Percentiles rank a stretch among this genome's conserved stretches.
Evolutionary conservation across 2,888 invertebrate genomes (phyloP).

Genomic region (Clostera curtula): DNA sequence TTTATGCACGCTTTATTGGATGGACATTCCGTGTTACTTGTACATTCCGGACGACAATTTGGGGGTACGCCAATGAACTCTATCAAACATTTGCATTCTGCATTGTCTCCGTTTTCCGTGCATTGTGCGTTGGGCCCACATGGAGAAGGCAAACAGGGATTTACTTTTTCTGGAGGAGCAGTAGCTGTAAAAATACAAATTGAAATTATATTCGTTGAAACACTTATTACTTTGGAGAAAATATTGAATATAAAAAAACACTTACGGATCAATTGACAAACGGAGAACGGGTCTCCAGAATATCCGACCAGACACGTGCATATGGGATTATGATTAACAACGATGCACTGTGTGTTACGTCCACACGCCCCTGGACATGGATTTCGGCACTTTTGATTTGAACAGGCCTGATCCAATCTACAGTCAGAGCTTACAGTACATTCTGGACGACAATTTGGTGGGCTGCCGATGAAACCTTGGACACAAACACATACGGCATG

Average conservation of each 20-base stretch:
- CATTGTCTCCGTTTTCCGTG: constrained; percentile 72
- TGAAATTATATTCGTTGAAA: not conserved
- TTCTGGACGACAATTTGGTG: constrained; percentile 85
- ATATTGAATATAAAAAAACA: constrained; percentile 17
- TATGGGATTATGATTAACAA: constrained; percentile 80
- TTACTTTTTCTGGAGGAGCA: constrained; percentile 43
- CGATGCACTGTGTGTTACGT: constrained; percentile 71
- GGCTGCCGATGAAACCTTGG: constrained; percentile 78
- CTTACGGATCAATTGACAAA: constrained; percentile 73
- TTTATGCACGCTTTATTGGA: constrained; percentile 79
- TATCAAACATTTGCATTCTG: constrained; percentile 78
- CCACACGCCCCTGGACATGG: constrained; percentile 86
- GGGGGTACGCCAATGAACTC: constrained; percentile 78
- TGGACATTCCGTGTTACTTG: constrained; percentile 79
- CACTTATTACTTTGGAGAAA: too few species aligned
- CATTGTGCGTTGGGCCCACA: constrained; percentile 81
- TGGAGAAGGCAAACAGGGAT: constrained; percentile 79
- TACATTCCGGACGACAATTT: constrained; percentile 80
- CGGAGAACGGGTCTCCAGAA: constrained; percentile 83
- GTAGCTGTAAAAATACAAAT: constrained; percentile 36
- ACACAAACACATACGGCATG: constrained; percentile 84
- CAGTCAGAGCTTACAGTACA: constrained; percentile 86
- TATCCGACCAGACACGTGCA: constrained; percentile 78
- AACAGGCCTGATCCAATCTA: constrained; percentile 79
- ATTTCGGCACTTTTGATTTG: constrained; percentile 83